Evolutionary conservation across 2,797 vertebrate species (phyloP), one percentile per base, ranked within the genome.

Genomic region (Bryconaethiops microstoma): DNA sequence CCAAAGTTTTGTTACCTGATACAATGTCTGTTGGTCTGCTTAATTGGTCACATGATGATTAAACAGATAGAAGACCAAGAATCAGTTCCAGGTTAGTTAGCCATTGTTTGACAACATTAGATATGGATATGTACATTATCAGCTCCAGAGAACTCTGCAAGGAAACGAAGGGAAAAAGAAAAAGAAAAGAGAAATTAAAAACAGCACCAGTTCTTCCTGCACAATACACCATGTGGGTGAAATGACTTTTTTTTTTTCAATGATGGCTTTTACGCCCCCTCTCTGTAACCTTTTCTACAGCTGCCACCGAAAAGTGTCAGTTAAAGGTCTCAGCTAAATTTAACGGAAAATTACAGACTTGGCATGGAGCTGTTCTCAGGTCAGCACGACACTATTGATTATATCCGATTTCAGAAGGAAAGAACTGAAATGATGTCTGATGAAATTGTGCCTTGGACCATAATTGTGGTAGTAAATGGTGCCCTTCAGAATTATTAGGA

Each of bases 291-390:
- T 76, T 77, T 77, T 67, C 48, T 17, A 21, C 23, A 14, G 69
- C 70, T 72, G 25, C 25, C 50, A 39, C 25, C 13, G 13, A 75
- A 60, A 75, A 60, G 55, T 60, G 57, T 35, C 48, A 67, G 63
- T 67, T 67, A 67, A 77, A 77, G 75, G 74, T 76, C 60, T 65
- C 13, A 12, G 14, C 59, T 52, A 76, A 76, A 52, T 64, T 76
- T 54, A 65, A 65, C 59, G 54, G 60, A n/a, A 65, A 76, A 65
- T 65, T 16, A 65, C 62, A 76, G 45, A 39, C 21, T n/a, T 50
- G 1, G 14, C 35, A 19, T 16, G 2, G 39, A n/a, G 39, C 1
- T 42, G 64, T 19, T 42, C 64, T n/a, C 35, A 39, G 5, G 35
- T 8, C 40, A 45, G 39, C 21, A 40, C 40, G 3, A 7, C 39